A percentile compares a stretch with the other conserved stretches of the same genome.
These are phyloP conservation scores for Drosophila basisetae DNA, from an alignment of 2,888 invertebrate genomes.

Conservation along the genomic window DNA sequence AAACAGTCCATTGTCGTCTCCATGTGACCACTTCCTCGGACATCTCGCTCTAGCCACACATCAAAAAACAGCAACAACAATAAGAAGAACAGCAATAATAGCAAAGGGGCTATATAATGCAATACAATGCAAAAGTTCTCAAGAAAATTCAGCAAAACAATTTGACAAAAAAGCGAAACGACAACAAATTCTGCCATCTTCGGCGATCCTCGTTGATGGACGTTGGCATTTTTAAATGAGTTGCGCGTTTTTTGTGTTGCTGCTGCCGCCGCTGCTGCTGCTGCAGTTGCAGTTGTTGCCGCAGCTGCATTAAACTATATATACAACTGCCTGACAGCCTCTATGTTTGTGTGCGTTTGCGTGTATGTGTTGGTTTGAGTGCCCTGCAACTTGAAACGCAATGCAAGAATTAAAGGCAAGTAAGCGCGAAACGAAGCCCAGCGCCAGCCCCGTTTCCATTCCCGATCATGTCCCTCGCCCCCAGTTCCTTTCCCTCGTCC, in stretches of 20 bases:
- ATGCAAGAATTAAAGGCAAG: conserved; percentile 80
- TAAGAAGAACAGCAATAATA: conserved; percentile 28
- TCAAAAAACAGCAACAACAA: conserved; percentile 18
- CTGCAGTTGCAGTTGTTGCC: conserved; percentile 61
- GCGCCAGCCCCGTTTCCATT: conserved; percentile 12
- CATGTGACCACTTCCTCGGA: conserved; percentile 78
- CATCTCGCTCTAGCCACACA: conserved; percentile 67
- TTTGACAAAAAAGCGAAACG: conserved; percentile 82
- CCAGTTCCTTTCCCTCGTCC: conserved; percentile 45
- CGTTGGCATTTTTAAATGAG: conserved; percentile 82
- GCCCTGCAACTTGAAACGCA: conserved; percentile 80
- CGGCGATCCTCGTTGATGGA: conserved; percentile 82
- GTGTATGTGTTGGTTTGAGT: conserved; percentile 53
- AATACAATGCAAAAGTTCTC: conserved; percentile 82
- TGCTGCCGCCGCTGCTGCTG: conserved; percentile 21
- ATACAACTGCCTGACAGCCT: conserved; percentile 59
- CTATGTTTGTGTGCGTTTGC: neutral
- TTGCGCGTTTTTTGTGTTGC: conserved; percentile 73
- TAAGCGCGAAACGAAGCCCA: conserved; percentile 71
- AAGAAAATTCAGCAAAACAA: conserved; percentile 82
- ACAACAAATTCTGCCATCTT: conserved; percentile 83
- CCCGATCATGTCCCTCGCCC: conserved; percentile 5
- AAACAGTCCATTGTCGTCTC: conserved; percentile 81
- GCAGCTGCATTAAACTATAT: conserved; percentile 80
- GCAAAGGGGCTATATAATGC: conserved; percentile 61